phyloP scores from a whole-genome alignment of 2,797 vertebrate genomes.

The Semaprochilodus insignis region DNA sequence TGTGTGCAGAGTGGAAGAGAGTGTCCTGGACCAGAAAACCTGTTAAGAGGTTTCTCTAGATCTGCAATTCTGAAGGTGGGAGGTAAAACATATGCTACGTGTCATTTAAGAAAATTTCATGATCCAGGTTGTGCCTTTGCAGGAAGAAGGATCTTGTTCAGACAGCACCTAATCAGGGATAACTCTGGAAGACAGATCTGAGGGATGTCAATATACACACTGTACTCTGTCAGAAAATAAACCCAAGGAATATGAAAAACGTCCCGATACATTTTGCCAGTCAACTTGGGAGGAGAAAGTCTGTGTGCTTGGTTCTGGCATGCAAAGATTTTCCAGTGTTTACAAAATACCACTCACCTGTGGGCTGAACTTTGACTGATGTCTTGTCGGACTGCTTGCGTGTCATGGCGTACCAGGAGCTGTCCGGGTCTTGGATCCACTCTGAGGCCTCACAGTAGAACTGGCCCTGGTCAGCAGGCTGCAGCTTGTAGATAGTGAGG shows the following conservation, averaged over 20 bases:
- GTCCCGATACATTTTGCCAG: neutral
- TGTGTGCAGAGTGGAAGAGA: neutral
- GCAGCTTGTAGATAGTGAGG: conserved; percentile 93
- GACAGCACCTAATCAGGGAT: neutral
- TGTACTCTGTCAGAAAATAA: neutral
- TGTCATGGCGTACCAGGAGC: conserved; percentile 93
- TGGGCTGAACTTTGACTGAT: conserved; percentile 89
- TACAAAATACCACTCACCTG: conserved; percentile 76
- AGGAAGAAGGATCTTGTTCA: neutral
- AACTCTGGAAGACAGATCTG: neutral
- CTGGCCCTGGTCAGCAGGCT: conserved; percentile 92
- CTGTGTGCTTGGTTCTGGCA: too few relatives aligned
- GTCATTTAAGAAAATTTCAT: neutral
- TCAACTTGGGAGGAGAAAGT: neutral
- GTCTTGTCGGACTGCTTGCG: conserved; percentile 91
- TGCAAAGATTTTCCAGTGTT: too few relatives aligned
- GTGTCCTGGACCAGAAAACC: neutral
- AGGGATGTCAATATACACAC: neutral
- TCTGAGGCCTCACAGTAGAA: conserved; percentile 94
- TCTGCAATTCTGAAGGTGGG: neutral
- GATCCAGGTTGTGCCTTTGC: neutral
- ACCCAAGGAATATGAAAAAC: neutral
- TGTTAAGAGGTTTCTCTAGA: neutral
- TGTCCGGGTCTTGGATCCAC: conserved; percentile 95
- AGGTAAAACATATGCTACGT: neutral